Conservation (phyloP, 2,888 invertebrate species). For the Acheta domesticus region DNA sequence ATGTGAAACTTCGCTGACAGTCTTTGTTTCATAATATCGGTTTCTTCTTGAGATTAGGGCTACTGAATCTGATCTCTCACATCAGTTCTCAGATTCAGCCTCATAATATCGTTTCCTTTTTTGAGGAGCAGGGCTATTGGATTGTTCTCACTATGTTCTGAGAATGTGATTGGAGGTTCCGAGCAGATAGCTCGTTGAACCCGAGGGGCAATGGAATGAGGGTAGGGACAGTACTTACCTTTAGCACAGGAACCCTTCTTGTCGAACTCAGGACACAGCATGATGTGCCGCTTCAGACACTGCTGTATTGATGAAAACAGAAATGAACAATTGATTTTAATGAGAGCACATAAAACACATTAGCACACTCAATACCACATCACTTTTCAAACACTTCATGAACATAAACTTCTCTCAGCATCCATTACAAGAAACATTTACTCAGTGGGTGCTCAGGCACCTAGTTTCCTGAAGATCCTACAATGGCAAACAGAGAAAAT, state of each 20-base stretch:
- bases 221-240: conserved; percentile 59
- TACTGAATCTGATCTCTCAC: background rate
- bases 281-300: conserved; percentile 68
- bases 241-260: conserved; percentile 60
- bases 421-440: too few relatives aligned
- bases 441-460: too few relatives aligned
- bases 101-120: conserved; percentile 26
- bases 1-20: background rate
- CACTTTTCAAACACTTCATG: too few relatives aligned
- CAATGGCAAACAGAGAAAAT: too few relatives aligned
- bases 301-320: conserved; percentile 45
- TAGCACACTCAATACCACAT: background rate
- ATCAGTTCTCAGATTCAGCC: background rate
- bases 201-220: conserved; percentile 50
- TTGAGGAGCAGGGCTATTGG: background rate
- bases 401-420: too few relatives aligned
- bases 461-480: too few relatives aligned
- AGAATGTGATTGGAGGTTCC: background rate
- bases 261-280: conserved; percentile 64
- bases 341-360: background rate
- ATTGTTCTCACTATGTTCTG: background rate
- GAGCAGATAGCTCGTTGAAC: background rate
- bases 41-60: background rate
- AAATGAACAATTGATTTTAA: background rate
- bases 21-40: conserved; percentile 26